phyloP scores from a whole-genome alignment of 1,140 invertebrate species.

The Hypsibius dujardini region DNA sequence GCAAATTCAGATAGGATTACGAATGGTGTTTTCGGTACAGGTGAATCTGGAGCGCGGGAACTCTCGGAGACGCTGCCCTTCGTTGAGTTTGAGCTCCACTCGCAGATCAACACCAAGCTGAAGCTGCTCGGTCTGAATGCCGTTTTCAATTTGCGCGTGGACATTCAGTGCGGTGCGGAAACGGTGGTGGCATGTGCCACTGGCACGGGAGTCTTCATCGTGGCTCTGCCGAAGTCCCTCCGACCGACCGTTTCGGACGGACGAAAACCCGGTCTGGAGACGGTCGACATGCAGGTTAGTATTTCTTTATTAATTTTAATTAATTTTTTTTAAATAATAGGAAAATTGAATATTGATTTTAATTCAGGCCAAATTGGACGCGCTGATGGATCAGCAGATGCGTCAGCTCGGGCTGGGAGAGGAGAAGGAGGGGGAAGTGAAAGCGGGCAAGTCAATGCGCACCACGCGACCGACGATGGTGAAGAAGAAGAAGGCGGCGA shows the following conservation, averaged over 20 bases:
- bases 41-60: constrained; percentile 23
- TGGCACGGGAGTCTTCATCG: neutral
- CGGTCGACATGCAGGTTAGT: neutral
- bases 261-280: neutral
- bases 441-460: neutral
- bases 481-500: too few relatives aligned
- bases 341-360: too few relatives aligned
- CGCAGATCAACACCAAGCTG: constrained; percentile 71
- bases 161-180: constrained; percentile 17
- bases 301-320: too few relatives aligned
- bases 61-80: constrained; percentile 50
- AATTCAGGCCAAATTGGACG: too few relatives aligned
- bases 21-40: too few relatives aligned
- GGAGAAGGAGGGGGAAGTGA: neutral
- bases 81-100: constrained; percentile 82
- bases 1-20: too few relatives aligned
- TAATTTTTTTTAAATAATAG: too few relatives aligned
- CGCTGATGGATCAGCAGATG: neutral
- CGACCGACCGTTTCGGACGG: neutral
- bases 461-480: neutral
- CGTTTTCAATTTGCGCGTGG: constrained; percentile 57
- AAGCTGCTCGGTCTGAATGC: constrained; percentile 78
- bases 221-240: neutral
- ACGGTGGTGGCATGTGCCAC: neutral
- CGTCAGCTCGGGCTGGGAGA: neutral